Evolutionary conservation across 2,797 vertebrate species (phyloP), one percentile per base, ranked within the genome.

Genomic region (Paratrypauchen microcephalus): DNA sequence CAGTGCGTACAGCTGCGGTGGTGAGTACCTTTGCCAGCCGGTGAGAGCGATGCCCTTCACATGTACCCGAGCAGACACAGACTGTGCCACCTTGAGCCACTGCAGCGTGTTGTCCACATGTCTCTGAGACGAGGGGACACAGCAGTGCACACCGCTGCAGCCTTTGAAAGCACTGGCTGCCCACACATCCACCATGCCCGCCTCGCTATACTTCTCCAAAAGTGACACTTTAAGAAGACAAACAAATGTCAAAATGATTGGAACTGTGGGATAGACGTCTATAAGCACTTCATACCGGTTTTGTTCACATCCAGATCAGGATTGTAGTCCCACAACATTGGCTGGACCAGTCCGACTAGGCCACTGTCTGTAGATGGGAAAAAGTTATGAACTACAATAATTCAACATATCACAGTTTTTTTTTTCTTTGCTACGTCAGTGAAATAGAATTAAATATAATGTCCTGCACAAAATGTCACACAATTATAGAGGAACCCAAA

Each of bases 161-260:
- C 98, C 98, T 92, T 99, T 99, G 74, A 98, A 99, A 76, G 96
- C 95, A 68, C 97, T 98, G 54, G 97, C 97, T 0, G 94, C 93
- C 97, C 98, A 99, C 70, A 98, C 86, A 58, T 93, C 92, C 12
- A 86, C 70, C 80, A 99, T 95, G 55, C 96, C 95, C 0, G 94
- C 94, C 30, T 83, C 80, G 11, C 1, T 81, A 81, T 97, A 99
- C 79, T 95, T 97, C 74, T 97, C 93, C 73, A 98, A 74, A 59
- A 97, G 92, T 30, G 80, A 91, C 70, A 94, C 98, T 99, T 83
- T 50, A 7, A n/a, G 5, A 9, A 19, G 6, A 56, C 32, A 32
- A 36, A 36, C 26, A 23, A 3, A 11, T 23, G 23, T 55, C 8
- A 23, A 1, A 23, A 21, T 21, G 52, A 21, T 1, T 55, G 41